phyloP scores from a whole-genome alignment of 2,113 vertebrate genomes.

The Pithys albifrons region DNA sequence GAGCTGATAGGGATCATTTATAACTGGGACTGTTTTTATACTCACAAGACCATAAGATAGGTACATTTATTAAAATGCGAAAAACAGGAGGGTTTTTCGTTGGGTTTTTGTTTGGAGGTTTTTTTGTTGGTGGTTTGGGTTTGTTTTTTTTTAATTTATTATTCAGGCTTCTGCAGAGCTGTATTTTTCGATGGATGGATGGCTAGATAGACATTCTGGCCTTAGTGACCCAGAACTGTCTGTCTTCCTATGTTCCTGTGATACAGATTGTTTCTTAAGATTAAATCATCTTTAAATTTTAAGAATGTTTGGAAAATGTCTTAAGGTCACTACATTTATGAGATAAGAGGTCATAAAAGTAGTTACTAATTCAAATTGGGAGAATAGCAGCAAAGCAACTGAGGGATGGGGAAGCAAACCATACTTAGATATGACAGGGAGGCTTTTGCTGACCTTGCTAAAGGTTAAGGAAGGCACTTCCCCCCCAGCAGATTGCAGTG shows the following conservation, averaged over 20 bases:
- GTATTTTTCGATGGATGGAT: background rate
- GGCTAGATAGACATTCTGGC: background rate
- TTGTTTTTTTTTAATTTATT: background rate
- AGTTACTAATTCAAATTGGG: background rate
- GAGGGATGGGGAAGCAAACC: background rate
- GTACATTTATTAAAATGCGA: background rate
- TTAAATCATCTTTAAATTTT: background rate
- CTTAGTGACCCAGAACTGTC: background rate
- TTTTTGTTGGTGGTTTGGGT: too few species aligned
- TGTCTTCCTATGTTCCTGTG: background rate
- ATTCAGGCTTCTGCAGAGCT: background rate
- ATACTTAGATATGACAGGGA: background rate
- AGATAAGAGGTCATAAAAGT: background rate
- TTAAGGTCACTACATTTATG: background rate
- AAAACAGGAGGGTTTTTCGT: background rate
- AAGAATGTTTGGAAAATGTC: background rate
- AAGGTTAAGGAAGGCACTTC: background rate
- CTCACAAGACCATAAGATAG: background rate
- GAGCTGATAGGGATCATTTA: constrained; percentile 24
- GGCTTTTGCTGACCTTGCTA: background rate
- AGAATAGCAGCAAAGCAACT: background rate
- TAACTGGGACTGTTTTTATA: background rate
- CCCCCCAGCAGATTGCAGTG: background rate
- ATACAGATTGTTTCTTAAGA: background rate
- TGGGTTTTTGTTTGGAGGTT: background rate